A percentile compares a stretch with the other conserved stretches of the same genome.
Evolutionary conservation across 2,113 vertebrate species (phyloP).

Genomic region (Grantiella picta): DNA sequence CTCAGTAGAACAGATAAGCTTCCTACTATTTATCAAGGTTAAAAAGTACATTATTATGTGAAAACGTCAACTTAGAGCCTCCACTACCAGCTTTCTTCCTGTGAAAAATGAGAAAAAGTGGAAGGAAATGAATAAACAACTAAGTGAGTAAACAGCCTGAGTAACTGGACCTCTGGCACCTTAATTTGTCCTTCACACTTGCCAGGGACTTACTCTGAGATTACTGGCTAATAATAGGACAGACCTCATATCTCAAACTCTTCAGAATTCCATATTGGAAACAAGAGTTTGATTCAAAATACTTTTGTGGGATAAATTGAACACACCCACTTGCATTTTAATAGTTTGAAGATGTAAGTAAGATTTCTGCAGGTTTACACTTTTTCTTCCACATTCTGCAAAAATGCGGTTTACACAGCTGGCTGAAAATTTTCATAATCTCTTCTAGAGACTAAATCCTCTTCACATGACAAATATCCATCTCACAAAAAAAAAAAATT

Average conservation of each 20-base stretch:
- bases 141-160: not conserved
- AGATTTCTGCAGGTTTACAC: not conserved
- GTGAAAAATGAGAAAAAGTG: not conserved
- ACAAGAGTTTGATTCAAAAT: not conserved
- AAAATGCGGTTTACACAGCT: not conserved
- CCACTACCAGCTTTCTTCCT: not conserved
- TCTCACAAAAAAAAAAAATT: not conserved
- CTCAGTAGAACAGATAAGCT: not conserved
- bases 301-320: not conserved
- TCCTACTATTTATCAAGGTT: not conserved
- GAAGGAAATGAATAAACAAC: not conserved
- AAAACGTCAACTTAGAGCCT: not conserved
- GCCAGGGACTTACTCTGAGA: not conserved
- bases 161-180: not conserved
- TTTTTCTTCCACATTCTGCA: not conserved
- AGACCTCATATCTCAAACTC: not conserved
- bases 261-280: not conserved
- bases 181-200: not conserved
- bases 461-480: not conserved
- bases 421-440: not conserved
- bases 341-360: not conserved
- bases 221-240: not conserved
- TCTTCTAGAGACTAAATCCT: not conserved
- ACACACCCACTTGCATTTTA: not conserved
- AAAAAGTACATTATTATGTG: not conserved